A percentile compares a stretch with the other conserved stretches of the same genome.
Evolutionary conservation across 2,888 invertebrate genomes (phyloP).

Genomic region (Dexiosoma caninum): DNA sequence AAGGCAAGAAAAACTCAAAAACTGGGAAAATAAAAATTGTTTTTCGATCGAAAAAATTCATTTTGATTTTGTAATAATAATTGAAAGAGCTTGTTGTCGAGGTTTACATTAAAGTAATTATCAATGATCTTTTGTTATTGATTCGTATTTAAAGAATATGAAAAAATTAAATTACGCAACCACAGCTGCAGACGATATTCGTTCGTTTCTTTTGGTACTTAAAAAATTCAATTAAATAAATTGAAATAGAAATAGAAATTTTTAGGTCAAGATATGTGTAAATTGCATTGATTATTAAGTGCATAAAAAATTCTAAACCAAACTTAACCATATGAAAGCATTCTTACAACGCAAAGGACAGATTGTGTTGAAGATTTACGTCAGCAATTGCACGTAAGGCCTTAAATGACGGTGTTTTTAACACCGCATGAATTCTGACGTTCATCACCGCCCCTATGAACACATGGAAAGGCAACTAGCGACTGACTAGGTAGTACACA

Average conservation of each 20-base stretch:
- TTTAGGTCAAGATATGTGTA: constrained; percentile 17
- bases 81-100: background rate
- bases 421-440: too few relatives aligned
- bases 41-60: background rate
- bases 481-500: too few relatives aligned
- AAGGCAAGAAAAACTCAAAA: background rate
- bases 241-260: too few relatives aligned
- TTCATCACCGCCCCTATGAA: too few relatives aligned
- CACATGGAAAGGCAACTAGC: too few relatives aligned
- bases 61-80: constrained; percentile 19
- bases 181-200: constrained; percentile 8
- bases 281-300: background rate
- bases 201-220: background rate
- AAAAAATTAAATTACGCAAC: background rate
- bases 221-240: background rate
- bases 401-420: too few relatives aligned
- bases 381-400: too few relatives aligned
- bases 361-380: too few relatives aligned
- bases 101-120: background rate
- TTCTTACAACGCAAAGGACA: background rate
- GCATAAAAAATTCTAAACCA: background rate
- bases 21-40: background rate
- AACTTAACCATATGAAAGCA: background rate
- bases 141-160: background rate
- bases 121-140: background rate